phyloP scores from a whole-genome alignment of 2,797 vertebrate species.

The Spea hammondii region DNA sequence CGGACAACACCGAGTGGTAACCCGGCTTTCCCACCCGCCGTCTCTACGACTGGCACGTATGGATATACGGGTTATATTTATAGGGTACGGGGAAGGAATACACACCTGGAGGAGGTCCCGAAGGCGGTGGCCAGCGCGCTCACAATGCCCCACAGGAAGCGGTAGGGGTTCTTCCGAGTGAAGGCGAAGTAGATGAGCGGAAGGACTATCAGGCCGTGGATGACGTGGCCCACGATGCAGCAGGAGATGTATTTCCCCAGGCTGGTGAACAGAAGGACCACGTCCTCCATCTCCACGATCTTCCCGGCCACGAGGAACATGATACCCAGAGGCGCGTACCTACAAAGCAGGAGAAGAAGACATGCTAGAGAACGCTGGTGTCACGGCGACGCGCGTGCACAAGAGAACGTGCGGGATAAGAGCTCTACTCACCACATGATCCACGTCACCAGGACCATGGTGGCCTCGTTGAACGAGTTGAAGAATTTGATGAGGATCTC shows the following conservation, averaged over 20 bases:
- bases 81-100: no score
- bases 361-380: no score
- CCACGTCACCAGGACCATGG: constrained; percentile 81
- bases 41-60: no score
- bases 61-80: no score
- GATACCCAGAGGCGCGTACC: constrained; percentile 88
- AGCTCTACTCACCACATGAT: constrained; percentile 77
- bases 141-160: constrained; percentile 83
- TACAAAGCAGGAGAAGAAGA: constrained; percentile 49
- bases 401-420: background rate
- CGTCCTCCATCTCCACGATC: constrained; percentile 84
- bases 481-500: constrained; percentile 84
- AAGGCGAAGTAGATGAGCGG: constrained; percentile 81
- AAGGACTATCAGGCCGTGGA: constrained; percentile 80
- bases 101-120: constrained; percentile 86
- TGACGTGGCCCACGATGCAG: constrained; percentile 80
- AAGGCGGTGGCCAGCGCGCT: constrained; percentile 83
- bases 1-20: no score
- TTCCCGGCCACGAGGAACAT: constrained; percentile 88
- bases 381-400: no score
- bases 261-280: constrained; percentile 73
- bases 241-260: constrained; percentile 87
- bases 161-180: constrained; percentile 84
- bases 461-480: constrained; percentile 80
- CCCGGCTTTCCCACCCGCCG: no score